phyloP scores from a whole-genome alignment of 2,113 vertebrate genomes.

The Varanus komodoensis region DNA sequence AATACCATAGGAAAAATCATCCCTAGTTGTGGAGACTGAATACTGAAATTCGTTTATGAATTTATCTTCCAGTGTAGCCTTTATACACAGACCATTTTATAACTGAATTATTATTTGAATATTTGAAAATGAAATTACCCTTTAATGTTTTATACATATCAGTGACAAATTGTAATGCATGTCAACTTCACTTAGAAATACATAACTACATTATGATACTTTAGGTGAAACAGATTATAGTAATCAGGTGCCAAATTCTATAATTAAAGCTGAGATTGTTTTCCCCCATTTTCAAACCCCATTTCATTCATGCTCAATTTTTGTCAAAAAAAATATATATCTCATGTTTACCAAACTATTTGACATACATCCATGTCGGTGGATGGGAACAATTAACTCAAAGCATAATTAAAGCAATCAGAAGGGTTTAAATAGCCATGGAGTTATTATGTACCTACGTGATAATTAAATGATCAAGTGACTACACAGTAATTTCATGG shows the following conservation, averaged over 20 bases:
- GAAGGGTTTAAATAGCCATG: constrained; percentile 68
- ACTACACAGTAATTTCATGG: constrained; percentile 74
- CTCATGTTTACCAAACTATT: constrained; percentile 64
- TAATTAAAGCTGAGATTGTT: constrained; percentile 52
- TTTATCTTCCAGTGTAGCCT: neutral
- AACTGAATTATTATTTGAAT: constrained; percentile 29
- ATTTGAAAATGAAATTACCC: constrained; percentile 25
- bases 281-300: constrained; percentile 40
- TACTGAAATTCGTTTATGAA: neutral
- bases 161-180: constrained; percentile 22
- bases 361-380: constrained; percentile 58
- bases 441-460: constrained; percentile 70
- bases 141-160: neutral
- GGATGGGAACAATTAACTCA: constrained; percentile 70
- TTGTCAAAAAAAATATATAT: constrained; percentile 38
- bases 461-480: constrained; percentile 73
- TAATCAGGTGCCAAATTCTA: constrained; percentile 33
- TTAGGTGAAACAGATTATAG: constrained; percentile 54
- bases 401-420: constrained; percentile 71
- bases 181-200: constrained; percentile 11
- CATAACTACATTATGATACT: constrained; percentile 10
- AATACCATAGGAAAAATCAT: neutral
- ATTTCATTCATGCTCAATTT: constrained; percentile 46
- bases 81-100: constrained; percentile 1
- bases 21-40: neutral